These are phyloP conservation scores for Epistrophe eligans DNA, from an alignment of 2,888 invertebrate genomes.

Conservation along the genomic window DNA sequence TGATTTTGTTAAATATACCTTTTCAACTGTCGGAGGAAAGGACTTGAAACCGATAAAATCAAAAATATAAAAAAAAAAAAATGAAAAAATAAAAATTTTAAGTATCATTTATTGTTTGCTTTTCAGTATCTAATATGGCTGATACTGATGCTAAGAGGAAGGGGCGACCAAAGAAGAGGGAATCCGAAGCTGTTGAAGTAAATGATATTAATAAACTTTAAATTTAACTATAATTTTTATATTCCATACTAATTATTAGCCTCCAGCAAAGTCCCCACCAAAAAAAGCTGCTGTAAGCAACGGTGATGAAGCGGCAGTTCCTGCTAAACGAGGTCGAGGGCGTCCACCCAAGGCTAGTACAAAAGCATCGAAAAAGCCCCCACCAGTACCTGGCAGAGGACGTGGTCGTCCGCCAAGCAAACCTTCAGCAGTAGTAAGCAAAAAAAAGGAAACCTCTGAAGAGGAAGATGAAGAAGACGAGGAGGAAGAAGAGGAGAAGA, in stretches of 20 bases:
- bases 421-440: conserved; percentile 4
- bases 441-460: conserved; percentile 48
- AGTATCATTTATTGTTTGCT: neutral
- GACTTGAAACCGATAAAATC: no score
- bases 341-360: conserved; percentile 53
- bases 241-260: neutral
- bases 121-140: conserved; percentile 44
- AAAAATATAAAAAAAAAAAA: no score
- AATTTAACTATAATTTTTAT: neutral
- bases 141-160: conserved; percentile 60
- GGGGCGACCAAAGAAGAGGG: conserved; percentile 68
- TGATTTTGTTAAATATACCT: no score
- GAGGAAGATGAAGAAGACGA: conserved; percentile 52
- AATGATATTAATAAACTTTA: neutral
- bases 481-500: conserved; percentile 54
- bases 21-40: no score
- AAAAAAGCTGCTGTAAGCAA: conserved; percentile 55
- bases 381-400: conserved; percentile 57
- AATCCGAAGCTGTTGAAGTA: conserved; percentile 45
- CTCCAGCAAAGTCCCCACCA: conserved; percentile 13
- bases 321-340: conserved; percentile 66
- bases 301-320: conserved; percentile 49
- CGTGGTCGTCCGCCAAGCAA: conserved; percentile 64
- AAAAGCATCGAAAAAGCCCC: conserved; percentile 24
- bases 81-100: neutral